Evolutionary conservation across 2,113 vertebrate genomes (phyloP).

Genomic region (Caranx melampygus): DNA sequence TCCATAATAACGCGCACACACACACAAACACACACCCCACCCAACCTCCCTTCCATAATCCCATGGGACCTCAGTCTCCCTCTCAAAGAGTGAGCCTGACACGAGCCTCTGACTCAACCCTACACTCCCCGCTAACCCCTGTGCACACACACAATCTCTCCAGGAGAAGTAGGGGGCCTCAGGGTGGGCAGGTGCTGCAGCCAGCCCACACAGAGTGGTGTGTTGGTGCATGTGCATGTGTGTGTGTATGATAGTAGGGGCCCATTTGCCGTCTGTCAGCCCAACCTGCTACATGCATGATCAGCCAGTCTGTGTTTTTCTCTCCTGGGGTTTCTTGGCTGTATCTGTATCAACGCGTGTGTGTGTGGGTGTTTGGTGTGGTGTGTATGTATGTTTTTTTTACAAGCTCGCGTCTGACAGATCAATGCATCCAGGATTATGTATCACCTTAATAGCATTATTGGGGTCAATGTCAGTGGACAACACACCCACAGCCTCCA

Average conservation of each 20-base stretch:
- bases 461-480: conserved; percentile 62
- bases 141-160: conserved; percentile 56
- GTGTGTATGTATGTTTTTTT: conserved; percentile 13
- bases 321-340: conserved; percentile 71
- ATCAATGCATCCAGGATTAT: conserved; percentile 83
- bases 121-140: conserved; percentile 27
- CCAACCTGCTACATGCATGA: conserved; percentile 68
- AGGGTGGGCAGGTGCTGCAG: conserved; percentile 79
- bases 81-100: conserved; percentile 80
- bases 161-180: conserved; percentile 67
- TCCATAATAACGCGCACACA: conserved; percentile 52
- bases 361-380: not conserved
- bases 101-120: conserved; percentile 72
- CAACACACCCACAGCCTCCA: conserved; percentile 31
- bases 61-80: conserved; percentile 66
- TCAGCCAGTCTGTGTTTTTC: conserved; percentile 63
- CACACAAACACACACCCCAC: conserved; percentile 38
- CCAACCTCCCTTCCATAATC: conserved; percentile 70
- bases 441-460: conserved; percentile 76
- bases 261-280: conserved; percentile 75
- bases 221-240: conserved; percentile 25
- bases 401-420: conserved; percentile 50
- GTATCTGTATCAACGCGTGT: not conserved
- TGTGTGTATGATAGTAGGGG: conserved; percentile 31
- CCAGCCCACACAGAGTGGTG: conserved; percentile 44